Conservation (phyloP, 2,797 vertebrate genomes). For the Rhinogobio ventralis region DNA sequence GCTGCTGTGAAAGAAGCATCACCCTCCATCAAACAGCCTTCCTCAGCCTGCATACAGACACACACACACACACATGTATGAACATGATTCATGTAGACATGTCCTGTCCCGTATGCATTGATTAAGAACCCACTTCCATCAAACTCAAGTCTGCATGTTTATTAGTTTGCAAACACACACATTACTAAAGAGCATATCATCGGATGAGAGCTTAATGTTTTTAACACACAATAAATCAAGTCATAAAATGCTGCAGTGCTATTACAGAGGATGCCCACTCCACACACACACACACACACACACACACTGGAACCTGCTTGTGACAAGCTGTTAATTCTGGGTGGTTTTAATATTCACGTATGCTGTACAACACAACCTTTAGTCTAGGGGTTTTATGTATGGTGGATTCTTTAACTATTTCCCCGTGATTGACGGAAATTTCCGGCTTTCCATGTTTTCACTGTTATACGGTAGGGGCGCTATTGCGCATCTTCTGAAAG, state of each 20-base stretch:
- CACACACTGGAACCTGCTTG: background rate
- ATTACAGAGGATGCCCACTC: constrained; percentile 53
- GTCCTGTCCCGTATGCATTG: background rate
- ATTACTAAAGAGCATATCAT: constrained; percentile 69
- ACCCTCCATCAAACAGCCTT: constrained; percentile 96
- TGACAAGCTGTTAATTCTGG: too few relatives aligned
- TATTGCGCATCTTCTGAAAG: too few relatives aligned
- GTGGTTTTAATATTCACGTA: too few relatives aligned
- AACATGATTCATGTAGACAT: background rate
- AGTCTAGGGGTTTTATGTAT: too few relatives aligned
- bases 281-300: background rate
- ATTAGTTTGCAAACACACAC: constrained; percentile 26
- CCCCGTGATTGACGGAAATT: too few relatives aligned
- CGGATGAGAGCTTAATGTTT: constrained; percentile 62
- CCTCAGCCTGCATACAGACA: constrained; percentile 83
- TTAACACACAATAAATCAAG: constrained; percentile 74
- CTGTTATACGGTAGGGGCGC: too few relatives aligned
- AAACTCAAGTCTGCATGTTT: constrained; percentile 2
- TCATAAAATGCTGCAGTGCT: constrained; percentile 67
- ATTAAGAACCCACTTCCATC: background rate
- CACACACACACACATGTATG: constrained; percentile 41
- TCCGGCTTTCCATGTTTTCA: too few relatives aligned
- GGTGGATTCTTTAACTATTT: too few relatives aligned
- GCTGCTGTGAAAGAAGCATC: constrained; percentile 99
- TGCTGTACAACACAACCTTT: too few relatives aligned